A percentile compares a stretch with the other conserved stretches of the same genome.
Evolutionary conservation across 2,113 vertebrate species (phyloP).

Genomic region (Alligator mississippiensis): DNA sequence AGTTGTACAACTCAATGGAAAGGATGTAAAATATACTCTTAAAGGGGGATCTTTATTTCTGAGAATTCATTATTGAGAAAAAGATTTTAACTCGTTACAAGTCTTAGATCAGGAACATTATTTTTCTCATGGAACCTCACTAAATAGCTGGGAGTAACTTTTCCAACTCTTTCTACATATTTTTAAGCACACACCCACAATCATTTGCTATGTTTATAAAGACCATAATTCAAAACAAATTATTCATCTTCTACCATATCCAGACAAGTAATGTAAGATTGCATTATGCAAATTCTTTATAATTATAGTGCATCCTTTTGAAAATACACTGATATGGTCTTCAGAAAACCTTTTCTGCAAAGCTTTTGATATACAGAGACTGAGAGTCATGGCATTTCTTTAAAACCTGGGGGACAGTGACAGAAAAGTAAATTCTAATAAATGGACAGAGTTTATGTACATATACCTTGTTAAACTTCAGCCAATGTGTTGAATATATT

Average conservation of each 20-base stretch:
- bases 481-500: neutral
- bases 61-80: neutral
- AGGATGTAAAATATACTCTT: neutral
- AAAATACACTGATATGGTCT: neutral
- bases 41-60: neutral
- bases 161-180: neutral
- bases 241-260: neutral
- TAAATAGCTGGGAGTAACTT: neutral
- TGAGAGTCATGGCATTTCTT: neutral
- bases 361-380: neutral
- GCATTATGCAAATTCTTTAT: neutral
- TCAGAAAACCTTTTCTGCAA: neutral
- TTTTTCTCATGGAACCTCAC: neutral
- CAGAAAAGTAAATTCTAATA: neutral
- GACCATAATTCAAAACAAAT: neutral
- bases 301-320: neutral
- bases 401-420: neutral
- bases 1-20: neutral
- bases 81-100: neutral
- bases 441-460: neutral
- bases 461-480: neutral
- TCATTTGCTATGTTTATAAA: conserved; percentile 15
- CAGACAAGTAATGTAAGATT: neutral
- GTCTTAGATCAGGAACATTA: neutral
- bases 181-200: neutral